Percentiles rank a stretch among this genome's conserved stretches.
phyloP scores from a whole-genome alignment of 1,140 invertebrate species.

The Caligus rogercresseyi region DNA sequence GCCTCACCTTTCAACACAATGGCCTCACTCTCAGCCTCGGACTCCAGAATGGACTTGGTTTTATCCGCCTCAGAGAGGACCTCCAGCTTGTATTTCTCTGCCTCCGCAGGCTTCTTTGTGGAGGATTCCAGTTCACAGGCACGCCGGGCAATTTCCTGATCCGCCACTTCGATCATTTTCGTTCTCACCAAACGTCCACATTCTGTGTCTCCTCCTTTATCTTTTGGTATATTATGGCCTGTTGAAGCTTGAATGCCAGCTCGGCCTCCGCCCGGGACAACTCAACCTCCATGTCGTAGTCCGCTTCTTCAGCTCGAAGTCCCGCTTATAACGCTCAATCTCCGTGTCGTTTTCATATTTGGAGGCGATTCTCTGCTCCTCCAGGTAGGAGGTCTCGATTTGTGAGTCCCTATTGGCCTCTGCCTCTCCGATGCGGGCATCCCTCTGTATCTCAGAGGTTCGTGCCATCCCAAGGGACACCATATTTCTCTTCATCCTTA shows the following conservation, averaged over 20 bases:
- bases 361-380: constrained; percentile 77
- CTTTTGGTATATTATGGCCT: constrained; percentile 72
- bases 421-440: constrained; percentile 74
- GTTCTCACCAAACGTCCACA: constrained; percentile 57
- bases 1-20: constrained; percentile 61
- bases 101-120: constrained; percentile 70
- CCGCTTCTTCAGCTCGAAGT: constrained; percentile 69
- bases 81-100: constrained; percentile 72
- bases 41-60: constrained; percentile 61
- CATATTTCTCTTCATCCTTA: constrained; percentile 30
- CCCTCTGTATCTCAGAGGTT: constrained; percentile 84
- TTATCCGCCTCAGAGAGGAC: constrained; percentile 79
- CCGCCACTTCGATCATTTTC: constrained; percentile 47
- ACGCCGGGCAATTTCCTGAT: constrained; percentile 45
- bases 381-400: constrained; percentile 80
- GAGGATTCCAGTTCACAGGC: constrained; percentile 74
- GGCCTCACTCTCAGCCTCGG: constrained; percentile 80
- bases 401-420: constrained; percentile 67
- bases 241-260: constrained; percentile 78
- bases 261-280: constrained; percentile 64
- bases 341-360: constrained; percentile 78
- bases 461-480: constrained; percentile 61
- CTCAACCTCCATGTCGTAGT: constrained; percentile 31
- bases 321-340: constrained; percentile 80
- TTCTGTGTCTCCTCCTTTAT: constrained; percentile 92